Base-by-base conservation (phyloP, 1,140 invertebrate species). In the Parapsyche elsis region DNA sequence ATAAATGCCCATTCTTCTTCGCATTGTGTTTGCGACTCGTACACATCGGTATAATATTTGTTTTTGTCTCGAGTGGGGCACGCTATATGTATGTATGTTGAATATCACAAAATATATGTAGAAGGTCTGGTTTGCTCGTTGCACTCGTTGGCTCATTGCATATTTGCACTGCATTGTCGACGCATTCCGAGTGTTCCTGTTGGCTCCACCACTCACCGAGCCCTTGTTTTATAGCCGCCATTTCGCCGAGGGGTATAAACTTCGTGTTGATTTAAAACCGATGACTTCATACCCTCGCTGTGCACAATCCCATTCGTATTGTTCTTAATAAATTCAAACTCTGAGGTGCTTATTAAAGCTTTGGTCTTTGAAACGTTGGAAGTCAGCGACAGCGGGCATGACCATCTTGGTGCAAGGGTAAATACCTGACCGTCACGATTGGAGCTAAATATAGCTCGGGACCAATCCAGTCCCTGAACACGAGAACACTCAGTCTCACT, bases 371-470 rank as follows among this genome's bases (percentile, higher is more conserved):
- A 38, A 38, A 38, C 49, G 49, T 2, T 53, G 9, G 24, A 67
- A 26, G 12, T 67, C 16, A 67, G 5, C 24, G 19, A 14, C 19
- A 23, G 64, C 12, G 24, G 64, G 21, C 64, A 23, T 67, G 64
- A 67, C 64, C 64, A 67, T 67, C 24, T 67, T 24, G 24, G 64
- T 14, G 9, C 64, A n/a, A 26, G 21, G 64, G 64, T 67, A 23
- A 67, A 67, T 67, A 67, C 64, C 64, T 67, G 64, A 67, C 19
- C 24, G 64, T 30, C 21, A 67, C 64, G 64, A 67, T 67, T 24
- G 5, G 0, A 12, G 21, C 21, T 67, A 67, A 67, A 67, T 23
- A 67, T 67, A 67, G 64, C 21, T 23, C 12, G 24, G 24, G 21
- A 23, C 64, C 23, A 67, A 23, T 67, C 24, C 24, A 26, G 21